Evolutionary conservation across 2,797 vertebrate species (phyloP), one percentile per base, ranked within the genome.

Genomic region (Sebastes glaucus): DNA sequence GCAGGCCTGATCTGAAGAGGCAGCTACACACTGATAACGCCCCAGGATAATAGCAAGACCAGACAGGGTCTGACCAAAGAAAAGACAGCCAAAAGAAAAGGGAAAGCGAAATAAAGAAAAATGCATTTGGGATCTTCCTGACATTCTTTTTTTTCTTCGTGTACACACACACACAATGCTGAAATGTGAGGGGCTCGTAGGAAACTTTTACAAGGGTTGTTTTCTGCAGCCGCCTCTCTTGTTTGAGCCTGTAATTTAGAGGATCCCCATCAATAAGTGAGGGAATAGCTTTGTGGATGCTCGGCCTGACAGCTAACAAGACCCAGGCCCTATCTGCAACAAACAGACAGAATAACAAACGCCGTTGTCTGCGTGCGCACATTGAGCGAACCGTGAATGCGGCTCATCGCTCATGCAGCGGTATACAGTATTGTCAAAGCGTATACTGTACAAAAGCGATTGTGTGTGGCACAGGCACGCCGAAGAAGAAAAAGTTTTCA

Each of bases 201-300:
- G 74, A 92, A 94, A 93, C 84, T 92, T 94, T 94, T 92, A 88
- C 88, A 90, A 76, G 81, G 83, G 77, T 84, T 94, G 84, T 90
- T 90, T 91, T 89, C 83, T 81, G 72, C 84, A 79, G 88, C 81
- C n/a, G 52, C 83, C 81, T 87, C 80, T 90, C 87, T 89, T 91
- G 87, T 93, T 90, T 87, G 88, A 87, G 90, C 71, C 91, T 93
- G 92, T 94, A 94, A 94, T 94, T 94, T 92, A 87, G 88, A 68
- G 87, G 85, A 93, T 93, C 88, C 88, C 85, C 90, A 94, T 95
- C 93, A 94, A 94, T 94, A 94, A 93, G 86, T 94, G 90, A 94
- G 82, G 81, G 88, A 91, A 93, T 80, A 92, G 89, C 93, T 94
- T 93, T 93, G 91, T 92, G 91, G 87, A 93, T 88, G 78, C 85